Conservation (phyloP, 1,140 invertebrate genomes). For the Cyphomyrmex costatus region DNA sequence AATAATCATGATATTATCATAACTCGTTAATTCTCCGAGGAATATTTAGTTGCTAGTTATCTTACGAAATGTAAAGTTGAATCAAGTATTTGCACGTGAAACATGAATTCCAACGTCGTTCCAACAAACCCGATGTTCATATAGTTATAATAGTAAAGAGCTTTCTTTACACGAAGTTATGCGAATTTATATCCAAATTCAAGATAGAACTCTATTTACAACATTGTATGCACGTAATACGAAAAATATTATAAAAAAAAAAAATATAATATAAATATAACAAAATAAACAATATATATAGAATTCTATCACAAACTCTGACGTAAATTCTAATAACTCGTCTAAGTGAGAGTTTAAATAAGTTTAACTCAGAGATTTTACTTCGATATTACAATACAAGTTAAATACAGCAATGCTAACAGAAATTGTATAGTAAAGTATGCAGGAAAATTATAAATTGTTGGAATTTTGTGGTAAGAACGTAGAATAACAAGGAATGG, state of each 20-base stretch:
- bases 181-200: background rate
- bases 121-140: background rate
- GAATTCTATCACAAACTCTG: background rate
- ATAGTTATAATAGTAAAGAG: background rate
- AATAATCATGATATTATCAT: background rate
- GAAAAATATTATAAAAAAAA: background rate
- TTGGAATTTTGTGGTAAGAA: background rate
- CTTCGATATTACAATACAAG: background rate
- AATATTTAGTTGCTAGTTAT: background rate
- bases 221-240: background rate
- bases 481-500: background rate
- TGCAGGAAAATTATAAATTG: constrained; percentile 4
- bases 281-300: background rate
- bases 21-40: background rate
- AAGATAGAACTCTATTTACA: background rate
- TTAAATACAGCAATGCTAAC: background rate
- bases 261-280: background rate
- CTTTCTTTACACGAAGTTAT: background rate
- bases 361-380: background rate
- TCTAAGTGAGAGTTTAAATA: background rate
- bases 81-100: background rate
- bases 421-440: background rate
- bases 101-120: background rate
- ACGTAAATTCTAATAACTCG: background rate
- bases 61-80: background rate